A percentile compares a stretch with the other conserved stretches of the same genome.
These are phyloP conservation scores for Bos taurus DNA, from an alignment of 2,113 vertebrate species.

Conservation along the genomic window DNA sequence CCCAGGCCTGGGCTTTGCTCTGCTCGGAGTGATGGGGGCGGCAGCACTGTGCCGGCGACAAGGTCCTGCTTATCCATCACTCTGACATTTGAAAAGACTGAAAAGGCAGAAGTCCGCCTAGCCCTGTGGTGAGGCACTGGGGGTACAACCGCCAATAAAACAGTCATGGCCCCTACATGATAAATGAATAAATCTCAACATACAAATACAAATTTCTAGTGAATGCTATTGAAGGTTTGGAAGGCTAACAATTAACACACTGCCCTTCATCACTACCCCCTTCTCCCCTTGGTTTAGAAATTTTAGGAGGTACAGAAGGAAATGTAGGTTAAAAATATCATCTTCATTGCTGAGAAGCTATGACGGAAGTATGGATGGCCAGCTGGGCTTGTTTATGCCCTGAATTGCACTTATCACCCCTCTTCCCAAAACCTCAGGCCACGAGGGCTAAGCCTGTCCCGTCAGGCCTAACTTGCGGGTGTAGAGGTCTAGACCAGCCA, in stretches of 20 bases:
- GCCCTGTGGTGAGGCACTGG: background rate
- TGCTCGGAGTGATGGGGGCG: background rate
- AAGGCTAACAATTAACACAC: background rate
- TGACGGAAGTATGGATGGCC: background rate
- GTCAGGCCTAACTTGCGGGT: background rate
- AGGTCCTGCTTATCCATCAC: background rate
- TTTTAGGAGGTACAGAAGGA: background rate
- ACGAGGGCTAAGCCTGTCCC: background rate
- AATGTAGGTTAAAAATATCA: background rate
- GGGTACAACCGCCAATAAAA: background rate
- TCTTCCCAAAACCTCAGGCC: background rate
- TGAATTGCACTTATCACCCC: background rate
- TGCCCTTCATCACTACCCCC: fast-evolving
- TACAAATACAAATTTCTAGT: background rate
- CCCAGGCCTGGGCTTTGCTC: background rate
- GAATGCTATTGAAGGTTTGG: background rate
- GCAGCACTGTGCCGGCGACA: background rate
- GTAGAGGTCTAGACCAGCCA: background rate
- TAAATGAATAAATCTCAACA: background rate
- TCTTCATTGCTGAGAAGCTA: background rate
- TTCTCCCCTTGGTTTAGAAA: background rate
- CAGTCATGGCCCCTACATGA: background rate
- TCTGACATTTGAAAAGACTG: background rate
- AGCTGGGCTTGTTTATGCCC: background rate
- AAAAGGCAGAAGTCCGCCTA: background rate